phyloP scores from a whole-genome alignment of 2,113 vertebrate species.

The Montifringilla adamsi region DNA sequence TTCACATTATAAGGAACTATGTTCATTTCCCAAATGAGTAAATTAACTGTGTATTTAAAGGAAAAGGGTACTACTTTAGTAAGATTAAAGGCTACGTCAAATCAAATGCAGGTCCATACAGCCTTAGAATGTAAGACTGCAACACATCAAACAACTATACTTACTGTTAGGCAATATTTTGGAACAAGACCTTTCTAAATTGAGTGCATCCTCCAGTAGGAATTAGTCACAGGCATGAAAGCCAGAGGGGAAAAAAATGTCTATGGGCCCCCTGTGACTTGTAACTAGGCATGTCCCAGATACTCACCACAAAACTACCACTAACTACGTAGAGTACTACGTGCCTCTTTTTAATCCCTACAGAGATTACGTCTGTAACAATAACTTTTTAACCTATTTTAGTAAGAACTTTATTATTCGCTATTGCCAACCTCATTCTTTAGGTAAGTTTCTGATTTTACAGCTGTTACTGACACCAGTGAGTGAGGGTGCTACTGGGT shows the following conservation, averaged over 20 bases:
- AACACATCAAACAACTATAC: not conserved
- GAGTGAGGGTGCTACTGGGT: not conserved
- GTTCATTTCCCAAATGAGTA: not conserved
- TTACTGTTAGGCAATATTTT: constrained; percentile 9
- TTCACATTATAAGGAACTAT: not conserved
- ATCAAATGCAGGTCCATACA: not conserved
- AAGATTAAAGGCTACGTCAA: not conserved
- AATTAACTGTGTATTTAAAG: not conserved
- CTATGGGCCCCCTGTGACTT: not conserved
- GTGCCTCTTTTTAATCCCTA: not conserved
- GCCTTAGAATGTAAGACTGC: not conserved
- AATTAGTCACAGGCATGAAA: constrained; percentile 17
- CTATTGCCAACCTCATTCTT: not conserved
- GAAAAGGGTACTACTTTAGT: not conserved
- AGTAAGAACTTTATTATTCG: not conserved
- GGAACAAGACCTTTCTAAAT: not conserved
- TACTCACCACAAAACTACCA: not conserved
- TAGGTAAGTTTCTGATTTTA: not conserved
- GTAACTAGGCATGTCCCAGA: not conserved
- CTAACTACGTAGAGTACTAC: not conserved
- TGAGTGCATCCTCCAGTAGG: not conserved
- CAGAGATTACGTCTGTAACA: not conserved
- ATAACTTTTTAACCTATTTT: constrained; percentile 2
- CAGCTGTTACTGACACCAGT: not conserved
- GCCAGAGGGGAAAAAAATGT: not conserved